Evolutionary conservation across 2,113 vertebrate genomes (phyloP).

Genomic region (Puma concolor): DNA sequence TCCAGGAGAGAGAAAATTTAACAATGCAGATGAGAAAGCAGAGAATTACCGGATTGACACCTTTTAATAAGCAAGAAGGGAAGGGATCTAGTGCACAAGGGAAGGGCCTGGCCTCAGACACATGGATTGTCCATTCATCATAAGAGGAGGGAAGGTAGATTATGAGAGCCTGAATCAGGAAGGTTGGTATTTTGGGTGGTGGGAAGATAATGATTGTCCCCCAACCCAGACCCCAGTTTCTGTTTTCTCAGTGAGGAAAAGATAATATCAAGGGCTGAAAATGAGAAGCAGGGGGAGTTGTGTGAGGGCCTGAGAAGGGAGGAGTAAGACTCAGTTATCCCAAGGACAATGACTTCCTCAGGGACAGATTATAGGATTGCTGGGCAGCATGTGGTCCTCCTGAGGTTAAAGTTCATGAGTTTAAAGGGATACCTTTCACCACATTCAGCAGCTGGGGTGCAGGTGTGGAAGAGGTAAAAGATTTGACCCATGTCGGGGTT

Average conservation of each 20-base stretch:
- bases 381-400: background rate
- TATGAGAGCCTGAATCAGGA: background rate
- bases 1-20: constrained; percentile 36
- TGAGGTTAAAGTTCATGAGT: background rate
- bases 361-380: background rate
- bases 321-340: background rate
- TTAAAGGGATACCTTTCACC: background rate
- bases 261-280: background rate
- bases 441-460: background rate
- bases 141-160: background rate
- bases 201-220: background rate
- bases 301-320: background rate
- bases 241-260: background rate
- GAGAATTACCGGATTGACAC: constrained; percentile 20
- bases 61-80: constrained; percentile 30
- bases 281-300: constrained; percentile 1
- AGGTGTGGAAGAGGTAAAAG: background rate
- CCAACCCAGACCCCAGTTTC: background rate
- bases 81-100: background rate
- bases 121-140: background rate
- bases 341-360: background rate
- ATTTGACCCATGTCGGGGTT: background rate
- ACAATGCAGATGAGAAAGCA: background rate
- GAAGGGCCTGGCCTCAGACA: background rate
- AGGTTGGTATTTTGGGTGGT: background rate